phyloP scores from a whole-genome alignment of 1,140 invertebrate genomes.

The Leptopilina clavipes region DNA sequence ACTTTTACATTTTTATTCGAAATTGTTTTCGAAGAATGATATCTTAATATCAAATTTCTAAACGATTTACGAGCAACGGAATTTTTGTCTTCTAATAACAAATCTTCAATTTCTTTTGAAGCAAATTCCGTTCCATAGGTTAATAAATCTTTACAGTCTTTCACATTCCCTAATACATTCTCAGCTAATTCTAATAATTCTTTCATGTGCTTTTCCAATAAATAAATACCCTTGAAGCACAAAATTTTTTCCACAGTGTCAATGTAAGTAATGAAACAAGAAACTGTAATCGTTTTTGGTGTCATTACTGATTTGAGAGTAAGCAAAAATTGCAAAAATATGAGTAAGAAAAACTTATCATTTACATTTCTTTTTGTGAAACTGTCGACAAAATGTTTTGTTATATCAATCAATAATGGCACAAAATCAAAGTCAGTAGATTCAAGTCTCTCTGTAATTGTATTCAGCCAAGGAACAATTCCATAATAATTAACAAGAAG shows the following conservation, averaged over 20 bases:
- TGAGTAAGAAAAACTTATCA: slow-evolving; percentile 39
- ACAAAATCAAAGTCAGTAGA: slow-evolving; percentile 46
- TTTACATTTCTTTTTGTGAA: slow-evolving; percentile 47
- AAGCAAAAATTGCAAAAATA: slow-evolving; percentile 46
- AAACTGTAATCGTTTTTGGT: slow-evolving; percentile 25
- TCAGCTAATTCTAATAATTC: slow-evolving; percentile 50
- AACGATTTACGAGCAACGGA: neutral
- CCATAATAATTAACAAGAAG: slow-evolving; percentile 79
- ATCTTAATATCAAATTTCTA: slow-evolving; percentile 18
- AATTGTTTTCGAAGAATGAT: neutral
- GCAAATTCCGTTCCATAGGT: slow-evolving; percentile 17
- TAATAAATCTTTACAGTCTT: slow-evolving; percentile 49
- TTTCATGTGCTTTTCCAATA: slow-evolving; percentile 50
- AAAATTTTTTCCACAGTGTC: slow-evolving; percentile 53
- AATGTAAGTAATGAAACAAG: slow-evolving; percentile 44
- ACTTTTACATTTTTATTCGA: slow-evolving; percentile 33
- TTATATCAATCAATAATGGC: slow-evolving; percentile 52
- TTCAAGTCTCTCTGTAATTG: slow-evolving; percentile 43
- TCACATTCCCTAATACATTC: slow-evolving; percentile 49
- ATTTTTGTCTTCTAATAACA: neutral
- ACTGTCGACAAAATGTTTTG: slow-evolving; percentile 54
- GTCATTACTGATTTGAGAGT: slow-evolving; percentile 41
- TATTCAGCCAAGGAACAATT: slow-evolving; percentile 78
- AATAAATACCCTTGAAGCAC: slow-evolving; percentile 43
- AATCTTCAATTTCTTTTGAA: neutral